Percentiles rank a stretch among this genome's conserved stretches.
Evolutionary conservation across 1,140 invertebrate genomes (phyloP).

Genomic region (Adelges cooleyi): DNA sequence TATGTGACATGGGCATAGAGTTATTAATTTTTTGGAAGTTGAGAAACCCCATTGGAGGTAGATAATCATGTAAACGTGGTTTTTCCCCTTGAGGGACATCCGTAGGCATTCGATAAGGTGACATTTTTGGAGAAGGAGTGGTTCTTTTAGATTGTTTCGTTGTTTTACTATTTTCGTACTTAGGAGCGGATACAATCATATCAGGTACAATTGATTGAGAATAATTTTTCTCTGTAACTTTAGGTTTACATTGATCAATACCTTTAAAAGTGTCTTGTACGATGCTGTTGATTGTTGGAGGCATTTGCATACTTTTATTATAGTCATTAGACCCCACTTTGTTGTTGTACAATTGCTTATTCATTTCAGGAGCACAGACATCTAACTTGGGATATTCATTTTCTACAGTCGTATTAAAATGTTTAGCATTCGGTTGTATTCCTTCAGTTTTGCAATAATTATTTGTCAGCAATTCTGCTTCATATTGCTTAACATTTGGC

Average conservation of each 20-base stretch:
- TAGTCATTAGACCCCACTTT: neutral
- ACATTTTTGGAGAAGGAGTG: slow-evolving; percentile 10
- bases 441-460: slow-evolving; percentile 1
- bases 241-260: neutral
- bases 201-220: neutral
- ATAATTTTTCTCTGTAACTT: slow-evolving; percentile 3
- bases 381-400: slow-evolving; percentile 16
- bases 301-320: neutral
- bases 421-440: too few species aligned
- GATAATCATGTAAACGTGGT: slow-evolving; percentile 4
- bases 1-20: neutral
- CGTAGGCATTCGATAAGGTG: slow-evolving; percentile 1
- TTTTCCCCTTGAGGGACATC: slow-evolving; percentile 8
- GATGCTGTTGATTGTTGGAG: neutral
- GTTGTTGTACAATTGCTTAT: slow-evolving; percentile 2
- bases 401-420: neutral
- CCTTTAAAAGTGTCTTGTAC: neutral
- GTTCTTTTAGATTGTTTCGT: slow-evolving; percentile 19
- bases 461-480: neutral
- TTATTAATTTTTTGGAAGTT: slow-evolving; percentile 22
- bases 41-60: slow-evolving; percentile 7
- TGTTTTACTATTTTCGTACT: neutral
- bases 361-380: neutral
- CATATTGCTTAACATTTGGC: slow-evolving; percentile 1
- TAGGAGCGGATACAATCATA: neutral